A percentile compares a stretch with the other conserved stretches of the same genome.
These are phyloP conservation scores for Solea solea DNA, from an alignment of 2,113 vertebrate species.

Conservation along the genomic window DNA sequence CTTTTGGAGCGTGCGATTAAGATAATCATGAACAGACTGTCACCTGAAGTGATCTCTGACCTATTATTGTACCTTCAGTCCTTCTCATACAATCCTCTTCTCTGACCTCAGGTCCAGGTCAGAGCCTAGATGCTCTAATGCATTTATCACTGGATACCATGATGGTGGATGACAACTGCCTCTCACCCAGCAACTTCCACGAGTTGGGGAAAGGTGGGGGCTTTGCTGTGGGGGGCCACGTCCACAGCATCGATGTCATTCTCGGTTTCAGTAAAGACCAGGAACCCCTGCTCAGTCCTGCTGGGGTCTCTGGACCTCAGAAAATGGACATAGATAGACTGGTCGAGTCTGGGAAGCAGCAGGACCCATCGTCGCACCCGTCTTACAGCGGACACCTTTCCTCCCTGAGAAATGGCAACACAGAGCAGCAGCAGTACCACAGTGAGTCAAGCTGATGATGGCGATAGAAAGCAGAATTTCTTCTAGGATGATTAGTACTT, in stretches of 20 bases:
- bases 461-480: background rate
- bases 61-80: background rate
- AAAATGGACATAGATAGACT: constrained; percentile 66
- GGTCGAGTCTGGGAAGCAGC: constrained; percentile 50
- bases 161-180: constrained; percentile 85
- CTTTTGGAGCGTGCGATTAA: background rate
- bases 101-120: constrained; percentile 34
- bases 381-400: constrained; percentile 66
- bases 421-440: constrained; percentile 65
- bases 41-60: constrained; percentile 25
- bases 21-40: background rate
- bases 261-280: constrained; percentile 85
- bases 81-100: constrained; percentile 25
- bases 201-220: constrained; percentile 82
- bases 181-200: constrained; percentile 81
- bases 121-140: constrained; percentile 72
- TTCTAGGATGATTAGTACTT: no score
- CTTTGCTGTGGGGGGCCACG: constrained; percentile 66
- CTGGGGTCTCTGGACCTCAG: constrained; percentile 51
- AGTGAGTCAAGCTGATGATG: constrained; percentile 63
- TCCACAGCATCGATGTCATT: constrained; percentile 86
- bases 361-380: constrained; percentile 41
- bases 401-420: constrained; percentile 53
- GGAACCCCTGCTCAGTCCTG: constrained; percentile 73
- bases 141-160: constrained; percentile 84